These are phyloP conservation scores for Hydractinia echinata DNA, from an alignment of 30 jellyfish, hydroid and myxozoan species.

Conservation along the genomic window DNA sequence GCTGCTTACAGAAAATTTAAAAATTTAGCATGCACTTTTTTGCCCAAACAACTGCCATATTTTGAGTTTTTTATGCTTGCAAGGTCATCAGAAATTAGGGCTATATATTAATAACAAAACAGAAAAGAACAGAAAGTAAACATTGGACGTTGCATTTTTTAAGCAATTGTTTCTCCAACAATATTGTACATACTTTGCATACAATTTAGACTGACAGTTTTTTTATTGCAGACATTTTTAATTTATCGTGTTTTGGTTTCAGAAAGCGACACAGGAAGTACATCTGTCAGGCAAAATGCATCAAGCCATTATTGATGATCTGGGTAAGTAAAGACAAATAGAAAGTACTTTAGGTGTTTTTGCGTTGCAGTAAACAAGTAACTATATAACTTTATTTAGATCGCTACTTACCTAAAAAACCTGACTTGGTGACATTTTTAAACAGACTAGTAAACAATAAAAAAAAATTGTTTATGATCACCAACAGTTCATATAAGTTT, in stretches of 20 bases:
- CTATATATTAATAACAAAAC: too few species aligned
- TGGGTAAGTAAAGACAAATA: constrained; percentile 38
- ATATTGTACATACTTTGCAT: too few species aligned
- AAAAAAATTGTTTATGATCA: constrained; percentile 73
- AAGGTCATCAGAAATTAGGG: too few species aligned
- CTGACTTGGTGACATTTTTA: constrained; percentile 41
- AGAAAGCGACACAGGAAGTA: constrained; percentile 91
- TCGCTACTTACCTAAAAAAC: constrained; percentile 45
- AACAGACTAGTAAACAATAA: constrained; percentile 40
- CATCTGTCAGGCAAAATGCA: constrained; percentile 75
- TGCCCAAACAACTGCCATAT: too few species aligned
- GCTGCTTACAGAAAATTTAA: too few species aligned
- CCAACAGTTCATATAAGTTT: constrained; percentile 68
- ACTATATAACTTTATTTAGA: constrained; percentile 27
- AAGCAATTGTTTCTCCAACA: too few species aligned
- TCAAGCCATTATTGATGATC: constrained; percentile 51
- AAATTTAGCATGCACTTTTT: too few species aligned
- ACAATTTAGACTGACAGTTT: too few species aligned
- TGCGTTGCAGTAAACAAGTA: neutral
- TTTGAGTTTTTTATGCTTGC: too few species aligned
- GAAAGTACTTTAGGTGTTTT: neutral
- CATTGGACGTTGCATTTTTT: too few species aligned
- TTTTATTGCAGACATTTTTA: too few species aligned
- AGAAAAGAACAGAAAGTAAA: too few species aligned
- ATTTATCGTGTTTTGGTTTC: neutral